Base-by-base conservation (phyloP, 2,113 vertebrate species). In the Pantherophis guttatus region DNA sequence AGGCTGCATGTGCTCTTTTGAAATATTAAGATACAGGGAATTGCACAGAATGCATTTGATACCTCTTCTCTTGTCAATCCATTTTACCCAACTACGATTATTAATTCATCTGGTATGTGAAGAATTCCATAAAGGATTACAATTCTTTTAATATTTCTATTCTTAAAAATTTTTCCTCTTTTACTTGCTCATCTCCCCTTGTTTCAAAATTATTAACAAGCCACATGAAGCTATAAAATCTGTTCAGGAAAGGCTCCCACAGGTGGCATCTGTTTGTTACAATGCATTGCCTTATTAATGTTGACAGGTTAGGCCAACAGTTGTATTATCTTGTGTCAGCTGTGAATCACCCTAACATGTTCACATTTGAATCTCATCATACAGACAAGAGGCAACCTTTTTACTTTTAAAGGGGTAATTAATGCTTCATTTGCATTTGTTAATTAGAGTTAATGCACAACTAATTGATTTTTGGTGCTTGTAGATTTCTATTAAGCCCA, bases 401-500 rank as follows among this genome's bases (percentile, higher is more conserved):
- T 95, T 97, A 97, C 95, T 92, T 97, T 98, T 96, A 70, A 98
- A 98, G 98, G 98, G 97, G 98, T 98, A 98, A 99, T 97, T 97
- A 98, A 97, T 96, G 96, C 97, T 97, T 98, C 90, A 97, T 99
- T 98, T 98, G 96, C 97, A 98, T 97, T 98, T 98, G 98, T 98
- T 99, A 98, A 99, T 99, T 99, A 98, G 97, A 96, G 97, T 97
- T 98, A 96, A 97, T 98, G 97, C 97, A 98, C 95, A 95, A 95
- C 96, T 98, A 99, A 99, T 98, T 99, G 98, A 98, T 98, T 98
- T 94, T 97, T 95, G 97, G 97, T 98, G 98, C 98, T 97, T 98
- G 97, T 98, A 97, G 96, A 96, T 97, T 98, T 97, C 97, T 97
- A 98, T 98, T 98, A 98, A 97, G 97, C 92, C 86, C 94, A 97